Conservation (phyloP, 2,888 invertebrate genomes). For the Fissipunctia ypsillon region DNA sequence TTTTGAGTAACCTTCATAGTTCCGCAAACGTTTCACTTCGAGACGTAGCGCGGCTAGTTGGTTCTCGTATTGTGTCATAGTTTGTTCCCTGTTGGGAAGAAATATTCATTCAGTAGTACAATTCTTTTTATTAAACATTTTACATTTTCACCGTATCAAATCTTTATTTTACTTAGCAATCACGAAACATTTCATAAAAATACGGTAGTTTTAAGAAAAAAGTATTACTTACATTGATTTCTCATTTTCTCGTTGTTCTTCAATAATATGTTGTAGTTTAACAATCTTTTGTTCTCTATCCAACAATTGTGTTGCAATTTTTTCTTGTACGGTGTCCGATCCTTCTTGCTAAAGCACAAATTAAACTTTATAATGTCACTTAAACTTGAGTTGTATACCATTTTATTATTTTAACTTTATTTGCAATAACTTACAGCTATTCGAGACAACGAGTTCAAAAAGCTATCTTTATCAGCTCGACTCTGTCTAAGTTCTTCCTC, state of each 20-base stretch:
- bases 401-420: background rate
- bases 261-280: slow-evolving; percentile 79
- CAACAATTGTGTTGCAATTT: slow-evolving; percentile 83
- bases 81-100: slow-evolving; percentile 78
- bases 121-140: background rate
- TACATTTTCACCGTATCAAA: background rate
- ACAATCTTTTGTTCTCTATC: slow-evolving; percentile 82
- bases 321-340: slow-evolving; percentile 77
- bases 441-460: slow-evolving; percentile 85
- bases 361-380: background rate
- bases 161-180: slow-evolving; percentile 6
- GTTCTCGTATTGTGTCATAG: slow-evolving; percentile 82
- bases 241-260: slow-evolving; percentile 81
- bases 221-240: slow-evolving; percentile 76
- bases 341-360: slow-evolving; percentile 80
- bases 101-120: background rate
- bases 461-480: slow-evolving; percentile 87
- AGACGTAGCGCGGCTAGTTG: slow-evolving; percentile 80
- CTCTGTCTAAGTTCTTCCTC: slow-evolving; percentile 84
- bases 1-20: slow-evolving; percentile 83
- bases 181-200: background rate
- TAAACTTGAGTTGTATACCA: background rate
- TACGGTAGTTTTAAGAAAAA: background rate
- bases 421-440: slow-evolving; percentile 82
- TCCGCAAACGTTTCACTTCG: slow-evolving; percentile 81